Conservation (phyloP, 2,888 invertebrate genomes). For the Microplitis deprimator region DNA sequence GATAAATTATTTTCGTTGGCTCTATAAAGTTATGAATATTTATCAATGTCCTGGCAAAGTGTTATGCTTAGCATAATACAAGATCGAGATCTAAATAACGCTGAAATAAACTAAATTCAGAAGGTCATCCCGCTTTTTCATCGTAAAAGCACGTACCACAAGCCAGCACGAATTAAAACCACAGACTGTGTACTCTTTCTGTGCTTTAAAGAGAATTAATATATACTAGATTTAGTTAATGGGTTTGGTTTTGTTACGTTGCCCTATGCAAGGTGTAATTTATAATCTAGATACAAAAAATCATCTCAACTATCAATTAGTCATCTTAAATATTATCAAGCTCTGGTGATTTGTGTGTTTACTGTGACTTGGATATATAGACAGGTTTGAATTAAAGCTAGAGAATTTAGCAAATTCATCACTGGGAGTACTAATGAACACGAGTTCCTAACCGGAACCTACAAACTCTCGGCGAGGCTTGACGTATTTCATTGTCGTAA, state of each 20-base stretch:
- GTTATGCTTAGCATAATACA: constrained; percentile 30
- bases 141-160: constrained; percentile 41
- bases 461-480: constrained; percentile 39
- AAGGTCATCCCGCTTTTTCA: constrained; percentile 30
- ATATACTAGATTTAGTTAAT: constrained; percentile 37
- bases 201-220: constrained; percentile 33
- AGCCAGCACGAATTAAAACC: constrained; percentile 40
- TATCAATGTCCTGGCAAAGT: constrained; percentile 23
- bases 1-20: constrained; percentile 21
- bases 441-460: constrained; percentile 35
- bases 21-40: constrained; percentile 30
- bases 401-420: constrained; percentile 29
- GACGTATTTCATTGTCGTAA: constrained; percentile 22
- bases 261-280: neutral
- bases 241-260: constrained; percentile 1
- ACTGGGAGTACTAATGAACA: constrained; percentile 23
- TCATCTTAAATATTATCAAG: too few relatives aligned
- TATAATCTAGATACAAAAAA: neutral
- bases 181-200: constrained; percentile 36
- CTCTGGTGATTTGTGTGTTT: constrained; percentile 11
- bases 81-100: constrained; percentile 33
- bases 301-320: too few relatives aligned
- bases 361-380: neutral
- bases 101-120: constrained; percentile 33
- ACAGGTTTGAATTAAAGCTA: neutral